Percentiles rank a stretch among this genome's conserved stretches.
Conservation (phyloP, 2,113 vertebrate genomes). For the Crotalus tigris region DNA sequence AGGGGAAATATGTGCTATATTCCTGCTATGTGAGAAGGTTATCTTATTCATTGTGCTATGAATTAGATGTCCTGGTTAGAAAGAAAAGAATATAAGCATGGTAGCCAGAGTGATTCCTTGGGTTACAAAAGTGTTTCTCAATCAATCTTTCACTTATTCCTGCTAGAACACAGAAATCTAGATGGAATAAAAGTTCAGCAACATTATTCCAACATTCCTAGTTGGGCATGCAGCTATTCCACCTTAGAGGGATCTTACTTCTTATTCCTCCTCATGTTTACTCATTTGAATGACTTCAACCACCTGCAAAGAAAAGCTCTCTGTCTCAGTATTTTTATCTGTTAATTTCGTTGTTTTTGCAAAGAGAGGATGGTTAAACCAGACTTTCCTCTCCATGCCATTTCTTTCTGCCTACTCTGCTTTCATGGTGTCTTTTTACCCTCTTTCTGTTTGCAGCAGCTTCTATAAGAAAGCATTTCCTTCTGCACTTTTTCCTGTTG, state of each 20-base stretch:
- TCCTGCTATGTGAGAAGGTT: background rate
- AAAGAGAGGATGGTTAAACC: background rate
- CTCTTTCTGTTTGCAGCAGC: background rate
- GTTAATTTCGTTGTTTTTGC: background rate
- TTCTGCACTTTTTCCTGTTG: background rate
- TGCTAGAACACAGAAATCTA: background rate
- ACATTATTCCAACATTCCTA: background rate
- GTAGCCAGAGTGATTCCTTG: background rate
- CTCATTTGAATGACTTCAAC: background rate
- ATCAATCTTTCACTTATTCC: background rate
- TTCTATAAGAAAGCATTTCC: background rate
- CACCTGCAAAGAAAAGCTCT: background rate
- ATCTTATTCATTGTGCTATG: background rate
- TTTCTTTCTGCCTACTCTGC: background rate
- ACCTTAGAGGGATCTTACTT: background rate
- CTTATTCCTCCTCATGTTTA: background rate
- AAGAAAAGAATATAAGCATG: background rate
- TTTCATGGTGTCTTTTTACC: background rate
- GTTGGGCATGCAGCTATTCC: background rate
- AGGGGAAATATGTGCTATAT: background rate
- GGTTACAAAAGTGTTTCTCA: background rate
- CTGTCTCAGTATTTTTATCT: background rate
- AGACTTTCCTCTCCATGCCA: background rate
- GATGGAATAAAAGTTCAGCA: background rate
- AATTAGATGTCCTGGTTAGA: background rate